Evolutionary conservation across 37 sponge, comb jelly and placozoan species (phyloP), one percentile per base, ranked within the genome.

Genomic region (Ephydatia muelleri): DNA sequence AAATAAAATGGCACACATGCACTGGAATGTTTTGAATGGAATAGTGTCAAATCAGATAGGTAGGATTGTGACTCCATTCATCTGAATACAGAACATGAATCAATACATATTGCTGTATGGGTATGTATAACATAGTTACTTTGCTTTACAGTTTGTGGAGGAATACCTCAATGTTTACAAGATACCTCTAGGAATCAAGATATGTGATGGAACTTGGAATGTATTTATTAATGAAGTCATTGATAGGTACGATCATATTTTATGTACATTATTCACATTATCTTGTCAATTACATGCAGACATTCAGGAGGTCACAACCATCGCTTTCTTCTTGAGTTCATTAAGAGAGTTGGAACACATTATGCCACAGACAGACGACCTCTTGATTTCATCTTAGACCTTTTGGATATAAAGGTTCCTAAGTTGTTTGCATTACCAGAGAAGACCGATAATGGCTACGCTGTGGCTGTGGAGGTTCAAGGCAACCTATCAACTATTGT

Each of bases 131-230:
- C n/a, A n/a, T n/a, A n/a, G n/a, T n/a, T n/a, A n/a, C n/a, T 67
- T 48, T 16, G 25, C 30, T 16, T 21, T 81, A 33, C 72, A 87
- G 80, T 89, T 82, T 36, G 67, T 90, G 35, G 36, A 49, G 35
- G 86, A 90, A n/a, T 90, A 69, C 36, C 82, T 90, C 26, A 38
- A 31, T 1, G 30, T 26, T 33, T 90, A 90, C 47, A 65, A 43
- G 8, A 40, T 90, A 0, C 86, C 82, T 0, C 21, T 13, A 21
- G 77, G 49, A 4, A 65, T 85, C 6, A 90, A 70, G 31, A 81
- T 90, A 25, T 78, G 38, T 72, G 90, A 90, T 37, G 70, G 64
- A 0, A 85, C 90, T 0, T 90, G 90, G 86, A 76, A 49, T 29
- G 67, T 77, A 38, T 85, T 90, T 73, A 82, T 90, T 76, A 57